Evolutionary conservation across 2,113 vertebrate species (phyloP).

Genomic region (Pseudopipra pipra): DNA sequence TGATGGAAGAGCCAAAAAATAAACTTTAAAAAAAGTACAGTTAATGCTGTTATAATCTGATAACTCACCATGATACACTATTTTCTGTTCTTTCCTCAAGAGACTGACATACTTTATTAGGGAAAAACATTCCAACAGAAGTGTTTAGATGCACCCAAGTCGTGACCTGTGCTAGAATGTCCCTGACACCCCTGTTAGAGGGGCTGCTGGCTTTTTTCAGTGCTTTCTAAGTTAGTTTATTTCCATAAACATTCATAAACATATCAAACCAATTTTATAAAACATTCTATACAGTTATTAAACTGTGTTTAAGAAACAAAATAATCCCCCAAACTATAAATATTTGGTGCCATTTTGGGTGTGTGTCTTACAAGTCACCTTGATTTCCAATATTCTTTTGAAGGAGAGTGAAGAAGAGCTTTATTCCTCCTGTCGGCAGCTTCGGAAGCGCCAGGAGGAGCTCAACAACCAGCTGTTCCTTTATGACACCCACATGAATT

Average conservation of each 20-base stretch:
- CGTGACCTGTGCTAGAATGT: neutral
- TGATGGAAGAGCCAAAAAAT: neutral
- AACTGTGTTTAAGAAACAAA: neutral
- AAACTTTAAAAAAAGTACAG: neutral
- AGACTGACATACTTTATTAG: neutral
- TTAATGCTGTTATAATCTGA: neutral
- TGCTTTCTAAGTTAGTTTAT: neutral
- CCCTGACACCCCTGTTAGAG: neutral
- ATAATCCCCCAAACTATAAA: neutral
- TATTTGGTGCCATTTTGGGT: neutral
- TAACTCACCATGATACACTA: fast-evolving
- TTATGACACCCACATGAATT: constrained; percentile 83
- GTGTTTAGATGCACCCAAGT: neutral
- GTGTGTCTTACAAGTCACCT: neutral
- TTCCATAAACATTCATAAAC: neutral
- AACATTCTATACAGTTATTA: neutral
- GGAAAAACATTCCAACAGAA: neutral
- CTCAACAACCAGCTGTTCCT: constrained; percentile 81
- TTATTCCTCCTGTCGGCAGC: constrained; percentile 89
- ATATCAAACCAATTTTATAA: neutral
- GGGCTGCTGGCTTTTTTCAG: neutral
- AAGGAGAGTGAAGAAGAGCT: constrained; percentile 90
- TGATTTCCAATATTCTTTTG: neutral
- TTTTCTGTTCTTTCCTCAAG: neutral
- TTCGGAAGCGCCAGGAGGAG: constrained; percentile 84